These are phyloP conservation scores for Diorhabda sublineata DNA, from an alignment of 1,140 invertebrate genomes.

Conservation along the genomic window DNA sequence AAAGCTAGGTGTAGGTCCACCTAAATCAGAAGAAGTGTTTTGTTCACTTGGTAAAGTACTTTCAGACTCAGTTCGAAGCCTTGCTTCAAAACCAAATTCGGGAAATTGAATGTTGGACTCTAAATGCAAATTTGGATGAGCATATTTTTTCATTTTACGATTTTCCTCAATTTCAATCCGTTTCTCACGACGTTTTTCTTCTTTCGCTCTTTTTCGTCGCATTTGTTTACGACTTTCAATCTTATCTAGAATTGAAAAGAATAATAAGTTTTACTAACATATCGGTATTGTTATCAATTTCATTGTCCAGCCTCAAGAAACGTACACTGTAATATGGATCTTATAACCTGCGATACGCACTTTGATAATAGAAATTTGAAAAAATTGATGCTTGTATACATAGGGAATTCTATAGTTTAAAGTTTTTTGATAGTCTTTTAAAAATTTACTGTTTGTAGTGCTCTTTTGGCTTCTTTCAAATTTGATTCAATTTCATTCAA, in stretches of 20 bases:
- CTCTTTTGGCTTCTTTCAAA: too few species aligned
- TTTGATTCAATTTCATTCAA: too few species aligned
- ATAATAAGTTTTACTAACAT: neutral
- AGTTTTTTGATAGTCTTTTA: too few species aligned
- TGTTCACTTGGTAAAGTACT: slow-evolving; percentile 28
- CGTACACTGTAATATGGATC: too few species aligned
- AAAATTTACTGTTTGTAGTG: too few species aligned
- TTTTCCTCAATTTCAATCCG: slow-evolving; percentile 69
- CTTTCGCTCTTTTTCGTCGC: slow-evolving; percentile 59
- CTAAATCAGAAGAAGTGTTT: slow-evolving; percentile 23
- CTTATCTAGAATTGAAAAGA: slow-evolving; percentile 52
- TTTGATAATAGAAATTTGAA: too few species aligned
- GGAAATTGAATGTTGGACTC: slow-evolving; percentile 64
- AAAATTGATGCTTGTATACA: too few species aligned
- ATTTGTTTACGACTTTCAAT: slow-evolving; percentile 59
- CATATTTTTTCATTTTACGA: slow-evolving; percentile 62
- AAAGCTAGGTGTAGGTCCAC: slow-evolving; percentile 36
- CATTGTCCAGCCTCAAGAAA: too few species aligned
- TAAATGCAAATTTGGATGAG: slow-evolving; percentile 55
- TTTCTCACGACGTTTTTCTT: slow-evolving; percentile 67
- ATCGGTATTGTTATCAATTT: neutral
- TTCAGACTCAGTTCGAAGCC: slow-evolving; percentile 29
- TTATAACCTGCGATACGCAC: too few species aligned
- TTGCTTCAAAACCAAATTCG: slow-evolving; percentile 21
- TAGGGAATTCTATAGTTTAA: too few species aligned